Evolutionary conservation across 2,797 vertebrate genomes (phyloP), one percentile per base, ranked within the genome.

Genomic region (Otus scops): DNA sequence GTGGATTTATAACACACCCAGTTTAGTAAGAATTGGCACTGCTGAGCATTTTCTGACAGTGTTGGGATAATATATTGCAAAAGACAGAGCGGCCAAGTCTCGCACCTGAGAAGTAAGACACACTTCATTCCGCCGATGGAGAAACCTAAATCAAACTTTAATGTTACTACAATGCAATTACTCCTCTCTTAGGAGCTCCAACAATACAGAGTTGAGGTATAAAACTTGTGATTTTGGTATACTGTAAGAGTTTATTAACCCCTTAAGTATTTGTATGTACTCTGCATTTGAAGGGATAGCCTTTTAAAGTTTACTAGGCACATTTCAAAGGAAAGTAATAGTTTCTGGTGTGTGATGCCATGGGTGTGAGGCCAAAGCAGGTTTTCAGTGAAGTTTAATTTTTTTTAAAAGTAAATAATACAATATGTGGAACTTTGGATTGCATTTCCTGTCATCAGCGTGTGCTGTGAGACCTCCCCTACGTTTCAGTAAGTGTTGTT

Each of bases 41-140:
- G 82, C 88, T 1, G 87, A 89, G 36, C 61, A 6, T 63, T 95
- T 96, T 93, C 96, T 98, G 96, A 97, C 97, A 94, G 89, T 17
- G 74, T 36, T 73, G 93, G 97, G 97, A 96, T 98, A 97, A 97
- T 85, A 93, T 96, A 97, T 77, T 97, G 89, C 83, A 56, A 57
- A 54, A 94, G 71, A 59, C 84, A 84, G 76, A 77, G 71, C 5
- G 59, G 98, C 98, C 97, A 98, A 97, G 89, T 98, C 97, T 98
- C 97, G 97, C 97, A 98, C 97, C 96, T 97, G 97, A 97, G 95
- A 45, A 91, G 89, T 77, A 87, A 96, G 93, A 70, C 93, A 41
- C 89, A 86, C 94, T 98, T 97, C 93, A 82, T 95, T 95, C 94
- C 84, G 94, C 86, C 43, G 56, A 43, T 47, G 70, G 95, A 93